These are phyloP conservation scores for Pangasius krempfi DNA, from an alignment of 2,797 vertebrate species.

Conservation along the genomic window DNA sequence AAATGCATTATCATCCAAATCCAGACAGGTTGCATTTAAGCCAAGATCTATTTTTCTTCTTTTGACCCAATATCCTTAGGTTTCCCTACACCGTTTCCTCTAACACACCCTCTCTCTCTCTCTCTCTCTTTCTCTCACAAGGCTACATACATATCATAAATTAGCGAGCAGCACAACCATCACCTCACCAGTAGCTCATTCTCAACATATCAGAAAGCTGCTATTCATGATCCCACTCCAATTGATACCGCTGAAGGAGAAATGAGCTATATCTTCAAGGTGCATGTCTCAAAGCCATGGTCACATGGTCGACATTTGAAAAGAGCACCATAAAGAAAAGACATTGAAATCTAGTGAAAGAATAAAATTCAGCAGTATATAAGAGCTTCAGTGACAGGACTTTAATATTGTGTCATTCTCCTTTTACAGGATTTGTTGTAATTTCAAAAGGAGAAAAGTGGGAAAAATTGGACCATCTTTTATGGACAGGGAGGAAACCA, in stretches of 20 bases:
- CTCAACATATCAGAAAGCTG: constrained; percentile 19
- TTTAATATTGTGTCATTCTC: not conserved
- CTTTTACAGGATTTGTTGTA: not conserved
- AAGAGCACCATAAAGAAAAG: not conserved
- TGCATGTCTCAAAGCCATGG: not conserved
- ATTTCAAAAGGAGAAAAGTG: not conserved
- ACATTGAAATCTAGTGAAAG: not conserved
- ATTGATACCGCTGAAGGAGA: not conserved
- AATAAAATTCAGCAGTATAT: not conserved
- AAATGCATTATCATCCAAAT: constrained; percentile 13
- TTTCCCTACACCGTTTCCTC: not conserved
- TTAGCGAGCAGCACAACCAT: constrained; percentile 42
- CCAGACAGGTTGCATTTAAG: constrained; percentile 14
- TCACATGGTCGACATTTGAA: constrained; percentile 6
- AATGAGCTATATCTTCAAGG: constrained; percentile 12
- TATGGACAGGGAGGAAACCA: too few species aligned
- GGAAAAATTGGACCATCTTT: not conserved
- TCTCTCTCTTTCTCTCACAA: not conserved
- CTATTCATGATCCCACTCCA: not conserved
- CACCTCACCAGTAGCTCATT: constrained; percentile 29
- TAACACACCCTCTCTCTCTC: not conserved
- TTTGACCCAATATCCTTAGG: not conserved
- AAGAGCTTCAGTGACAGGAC: not conserved
- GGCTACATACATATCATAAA: constrained; percentile 22
- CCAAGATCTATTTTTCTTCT: constrained; percentile 12